Conservation (phyloP, 2,113 vertebrate species). For the Gymnogyps californianus region DNA sequence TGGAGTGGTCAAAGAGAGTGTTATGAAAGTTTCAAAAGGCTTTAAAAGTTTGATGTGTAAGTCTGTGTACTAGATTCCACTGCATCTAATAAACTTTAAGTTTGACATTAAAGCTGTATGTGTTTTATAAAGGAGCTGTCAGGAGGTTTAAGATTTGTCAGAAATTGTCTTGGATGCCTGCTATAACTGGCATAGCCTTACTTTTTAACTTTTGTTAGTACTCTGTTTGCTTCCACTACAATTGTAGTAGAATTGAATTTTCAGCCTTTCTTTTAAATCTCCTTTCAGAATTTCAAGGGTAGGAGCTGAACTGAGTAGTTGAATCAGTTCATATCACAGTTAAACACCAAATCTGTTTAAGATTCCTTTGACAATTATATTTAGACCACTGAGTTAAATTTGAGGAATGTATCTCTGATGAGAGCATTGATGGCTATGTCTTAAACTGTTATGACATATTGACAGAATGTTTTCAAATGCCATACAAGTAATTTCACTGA, state of each 20-base stretch:
- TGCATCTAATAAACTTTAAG: not conserved
- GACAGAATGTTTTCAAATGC: not conserved
- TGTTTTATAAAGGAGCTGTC: not conserved
- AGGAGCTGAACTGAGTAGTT: not conserved
- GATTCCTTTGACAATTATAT: not conserved
- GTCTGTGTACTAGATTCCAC: not conserved
- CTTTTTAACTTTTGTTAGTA: not conserved
- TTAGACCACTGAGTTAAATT: not conserved
- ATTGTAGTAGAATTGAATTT: not conserved
- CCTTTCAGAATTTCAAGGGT: not conserved
- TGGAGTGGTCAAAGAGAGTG: not conserved
- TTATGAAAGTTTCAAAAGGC: not conserved
- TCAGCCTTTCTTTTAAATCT: not conserved
- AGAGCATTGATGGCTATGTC: not conserved
- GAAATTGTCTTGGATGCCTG: not conserved
- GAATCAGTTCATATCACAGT: not conserved
- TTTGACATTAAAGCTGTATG: not conserved
- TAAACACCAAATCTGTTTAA: not conserved
- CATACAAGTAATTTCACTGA: not conserved
- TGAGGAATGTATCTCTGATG: not conserved
- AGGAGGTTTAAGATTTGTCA: not conserved
- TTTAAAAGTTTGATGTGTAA: not conserved
- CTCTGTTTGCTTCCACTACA: not conserved
- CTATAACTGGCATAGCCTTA: not conserved
- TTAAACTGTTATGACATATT: not conserved